Conservation (phyloP, 2,113 vertebrate species). For the Mustela nigripes region DNA sequence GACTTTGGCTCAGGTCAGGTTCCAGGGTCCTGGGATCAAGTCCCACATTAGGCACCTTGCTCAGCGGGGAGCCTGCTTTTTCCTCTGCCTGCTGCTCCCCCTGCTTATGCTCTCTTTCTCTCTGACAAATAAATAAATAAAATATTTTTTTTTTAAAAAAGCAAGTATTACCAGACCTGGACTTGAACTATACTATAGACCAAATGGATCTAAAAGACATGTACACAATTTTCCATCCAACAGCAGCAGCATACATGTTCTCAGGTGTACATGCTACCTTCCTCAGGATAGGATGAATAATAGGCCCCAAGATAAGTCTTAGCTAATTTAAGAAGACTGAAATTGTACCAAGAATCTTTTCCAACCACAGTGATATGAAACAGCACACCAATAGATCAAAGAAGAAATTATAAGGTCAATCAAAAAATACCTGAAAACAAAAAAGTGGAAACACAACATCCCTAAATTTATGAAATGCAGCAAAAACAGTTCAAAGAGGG, state of each 20-base stretch:
- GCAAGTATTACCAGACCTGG: background rate
- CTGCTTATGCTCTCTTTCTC: background rate
- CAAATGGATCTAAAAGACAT: background rate
- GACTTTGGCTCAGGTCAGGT: background rate
- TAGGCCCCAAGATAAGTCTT: background rate
- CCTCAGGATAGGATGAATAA: background rate
- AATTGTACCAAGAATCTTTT: conserved; percentile 6
- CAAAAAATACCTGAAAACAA: background rate
- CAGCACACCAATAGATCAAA: background rate
- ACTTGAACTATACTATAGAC: background rate
- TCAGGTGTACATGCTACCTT: background rate
- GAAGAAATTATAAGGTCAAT: background rate
- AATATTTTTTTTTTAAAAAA: background rate
- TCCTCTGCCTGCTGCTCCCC: background rate
- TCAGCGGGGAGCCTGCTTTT: background rate
- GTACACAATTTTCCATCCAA: background rate
- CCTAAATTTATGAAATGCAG: background rate
- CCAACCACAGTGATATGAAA: background rate
- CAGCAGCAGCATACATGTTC: background rate
- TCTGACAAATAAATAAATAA: background rate
- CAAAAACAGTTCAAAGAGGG: conserved; percentile 2
- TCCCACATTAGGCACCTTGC: background rate
- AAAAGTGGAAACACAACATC: background rate
- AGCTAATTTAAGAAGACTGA: background rate
- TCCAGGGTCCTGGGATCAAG: background rate